These are phyloP conservation scores for Epinotia bilunana DNA, from an alignment of 2,888 invertebrate species.

Conservation along the genomic window DNA sequence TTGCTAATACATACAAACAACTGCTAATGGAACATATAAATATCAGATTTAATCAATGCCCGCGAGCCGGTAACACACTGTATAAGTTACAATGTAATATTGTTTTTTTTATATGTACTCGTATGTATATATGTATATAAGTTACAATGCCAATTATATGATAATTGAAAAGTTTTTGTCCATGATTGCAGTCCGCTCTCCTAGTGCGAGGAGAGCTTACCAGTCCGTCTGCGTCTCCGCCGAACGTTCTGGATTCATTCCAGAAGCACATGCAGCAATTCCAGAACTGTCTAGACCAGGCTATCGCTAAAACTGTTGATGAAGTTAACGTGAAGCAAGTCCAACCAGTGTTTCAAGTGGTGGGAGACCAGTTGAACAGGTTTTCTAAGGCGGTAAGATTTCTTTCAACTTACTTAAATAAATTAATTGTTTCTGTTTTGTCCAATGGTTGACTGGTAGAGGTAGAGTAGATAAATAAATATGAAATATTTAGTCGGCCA, in stretches of 20 bases:
- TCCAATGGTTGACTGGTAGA: no score
- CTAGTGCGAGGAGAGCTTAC: slow-evolving; percentile 59
- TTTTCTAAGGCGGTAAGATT: slow-evolving; percentile 69
- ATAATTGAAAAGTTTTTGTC: neutral
- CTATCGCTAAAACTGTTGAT: slow-evolving; percentile 61
- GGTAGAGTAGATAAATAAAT: no score
- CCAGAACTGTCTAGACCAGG: slow-evolving; percentile 67
- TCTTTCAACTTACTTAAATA: slow-evolving; percentile 45
- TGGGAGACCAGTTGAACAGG: slow-evolving; percentile 69
- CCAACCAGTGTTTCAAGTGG: slow-evolving; percentile 64
- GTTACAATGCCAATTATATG: neutral
- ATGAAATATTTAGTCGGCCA: neutral
- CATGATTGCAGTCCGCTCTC: slow-evolving; percentile 54
- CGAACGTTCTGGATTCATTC: slow-evolving; percentile 58
- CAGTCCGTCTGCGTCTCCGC: slow-evolving; percentile 47
- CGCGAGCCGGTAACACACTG: no score
- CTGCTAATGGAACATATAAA: no score
- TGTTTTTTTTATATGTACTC: slow-evolving; percentile 13
- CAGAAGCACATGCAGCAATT: slow-evolving; percentile 67
- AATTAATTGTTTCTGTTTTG: no score
- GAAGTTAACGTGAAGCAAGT: slow-evolving; percentile 69
- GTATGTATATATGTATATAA: neutral
- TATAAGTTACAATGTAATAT: no score
- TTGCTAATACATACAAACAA: no score
- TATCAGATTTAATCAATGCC: no score